Conservation (phyloP, 2,888 invertebrate genomes). For the Crepidodera aurea region DNA sequence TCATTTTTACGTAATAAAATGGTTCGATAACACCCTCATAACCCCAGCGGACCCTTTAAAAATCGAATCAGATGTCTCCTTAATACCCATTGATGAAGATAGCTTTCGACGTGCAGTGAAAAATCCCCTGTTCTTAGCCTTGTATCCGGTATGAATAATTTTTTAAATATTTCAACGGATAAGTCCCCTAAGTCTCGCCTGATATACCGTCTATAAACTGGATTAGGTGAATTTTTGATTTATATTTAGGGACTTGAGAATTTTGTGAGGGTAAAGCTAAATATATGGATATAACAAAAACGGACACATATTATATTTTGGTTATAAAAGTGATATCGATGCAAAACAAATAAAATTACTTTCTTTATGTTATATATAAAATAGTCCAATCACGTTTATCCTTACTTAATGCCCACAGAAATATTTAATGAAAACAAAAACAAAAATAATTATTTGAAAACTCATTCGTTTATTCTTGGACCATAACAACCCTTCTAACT, state of each 20-base stretch:
- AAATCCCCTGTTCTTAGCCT: conserved; percentile 18
- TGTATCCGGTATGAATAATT: conserved; percentile 27
- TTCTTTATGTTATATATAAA: too few relatives aligned
- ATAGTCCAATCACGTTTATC: too few relatives aligned
- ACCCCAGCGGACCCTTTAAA: conserved; percentile 24
- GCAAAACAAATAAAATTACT: too few relatives aligned
- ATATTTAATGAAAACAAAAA: too few relatives aligned
- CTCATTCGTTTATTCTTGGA: too few relatives aligned
- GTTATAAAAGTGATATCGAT: too few relatives aligned
- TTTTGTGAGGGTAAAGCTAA: neutral
- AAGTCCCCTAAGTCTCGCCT: conserved; percentile 15
- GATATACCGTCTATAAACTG: conserved; percentile 14
- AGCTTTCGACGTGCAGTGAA: conserved; percentile 20
- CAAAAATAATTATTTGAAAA: too few relatives aligned
- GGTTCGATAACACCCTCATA: conserved; percentile 15
- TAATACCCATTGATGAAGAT: conserved; percentile 31
- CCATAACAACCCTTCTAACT: too few relatives aligned
- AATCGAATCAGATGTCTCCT: conserved; percentile 28
- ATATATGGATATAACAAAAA: too few relatives aligned
- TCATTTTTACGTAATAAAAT: conserved; percentile 27
- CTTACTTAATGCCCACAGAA: too few relatives aligned
- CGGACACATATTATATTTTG: too few relatives aligned
- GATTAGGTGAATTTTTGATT: conserved; percentile 9
- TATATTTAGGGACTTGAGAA: neutral
- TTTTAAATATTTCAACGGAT: conserved; percentile 27